These are phyloP conservation scores for Orgyia antiqua DNA, from an alignment of 2,888 invertebrate genomes.

Conservation along the genomic window DNA sequence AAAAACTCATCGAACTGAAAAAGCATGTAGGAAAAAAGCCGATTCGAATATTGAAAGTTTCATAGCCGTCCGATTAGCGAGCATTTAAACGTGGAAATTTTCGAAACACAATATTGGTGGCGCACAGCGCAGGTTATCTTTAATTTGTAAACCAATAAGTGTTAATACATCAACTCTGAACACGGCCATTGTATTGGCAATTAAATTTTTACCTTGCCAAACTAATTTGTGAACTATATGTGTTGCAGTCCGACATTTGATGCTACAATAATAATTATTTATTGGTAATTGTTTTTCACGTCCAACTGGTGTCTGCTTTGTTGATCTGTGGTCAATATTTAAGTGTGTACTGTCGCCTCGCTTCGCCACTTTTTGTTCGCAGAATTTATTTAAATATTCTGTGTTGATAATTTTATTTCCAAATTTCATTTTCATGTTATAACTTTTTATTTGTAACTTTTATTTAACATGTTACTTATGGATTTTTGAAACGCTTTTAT, in stretches of 20 bases:
- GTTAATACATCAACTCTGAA: slow-evolving; percentile 67
- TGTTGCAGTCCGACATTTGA: slow-evolving; percentile 46
- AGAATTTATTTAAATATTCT: not conserved
- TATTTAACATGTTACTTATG: too few relatives aligned
- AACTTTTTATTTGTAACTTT: too few relatives aligned
- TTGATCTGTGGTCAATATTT: slow-evolving; percentile 71
- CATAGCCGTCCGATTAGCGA: slow-evolving; percentile 28
- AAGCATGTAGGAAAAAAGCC: slow-evolving; percentile 8
- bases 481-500: too few relatives aligned
- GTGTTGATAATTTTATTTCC: not conserved
- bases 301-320: slow-evolving; percentile 57
- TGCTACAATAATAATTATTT: slow-evolving; percentile 55
- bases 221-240: slow-evolving; percentile 71
- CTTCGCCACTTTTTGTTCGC: slow-evolving; percentile 32
- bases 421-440: not conserved
- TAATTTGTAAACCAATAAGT: slow-evolving; percentile 76
- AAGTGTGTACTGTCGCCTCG: slow-evolving; percentile 25
- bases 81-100: slow-evolving; percentile 25
- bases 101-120: slow-evolving; percentile 41
- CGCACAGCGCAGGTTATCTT: slow-evolving; percentile 55
- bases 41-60: slow-evolving; percentile 28
- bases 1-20: slow-evolving; percentile 7
- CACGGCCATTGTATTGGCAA: slow-evolving; percentile 37
- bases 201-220: slow-evolving; percentile 61
- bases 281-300: slow-evolving; percentile 66